Base-by-base conservation (phyloP, 2,888 invertebrate species). In the Anaspis maculata region DNA sequence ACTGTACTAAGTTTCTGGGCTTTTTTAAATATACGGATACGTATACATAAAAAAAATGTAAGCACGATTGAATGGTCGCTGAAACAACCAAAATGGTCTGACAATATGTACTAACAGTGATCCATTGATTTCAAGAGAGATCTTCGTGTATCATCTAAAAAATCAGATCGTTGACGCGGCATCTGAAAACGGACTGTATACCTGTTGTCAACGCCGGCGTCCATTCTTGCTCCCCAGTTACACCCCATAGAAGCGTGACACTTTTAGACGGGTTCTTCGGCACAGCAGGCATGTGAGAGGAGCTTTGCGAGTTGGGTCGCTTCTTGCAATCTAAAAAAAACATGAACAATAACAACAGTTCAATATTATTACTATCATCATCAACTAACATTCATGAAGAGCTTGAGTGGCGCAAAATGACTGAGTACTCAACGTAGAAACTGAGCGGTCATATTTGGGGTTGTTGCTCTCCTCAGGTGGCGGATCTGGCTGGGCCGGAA, bases 161-260 rank as follows among this genome's bases (percentile, higher is more conserved):
- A n/a, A n/a, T n/a, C n/a, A n/a, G n/a, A n/a, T n/a, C n/a, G n/a
- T n/a, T n/a, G n/a, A n/a, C n/a, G n/a, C n/a, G n/a, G n/a, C n/a
- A n/a, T n/a, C n/a, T n/a, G n/a, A n/a, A n/a, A n/a, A n/a, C n/a
- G n/a, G n/a, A n/a, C n/a, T n/a, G n/a, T n/a, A 19, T 67, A 90
- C 94, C 94, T 69, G 94, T 95, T 2, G 92, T 94, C 37, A 94
- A 72, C 15, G 90, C 91, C 0, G 94, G 92, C 2, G 92, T 92
- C 95, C 95, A 95, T 62, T 94, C 92, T 62, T 95, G 94, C 62
- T 95, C 94, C 21, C 94, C 94, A 0, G 94, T 94, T 3, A 90
- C 90, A 13, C 94, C 94, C 92, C 94, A 94, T 27, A 90, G 69
- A 16, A 86, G 67, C 0, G 86, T 84, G 29, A 83, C 70, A 49